Evolutionary conservation across 1,140 invertebrate species (phyloP), one percentile per base, ranked within the genome.

Genomic region (Elysia chlorotica): DNA sequence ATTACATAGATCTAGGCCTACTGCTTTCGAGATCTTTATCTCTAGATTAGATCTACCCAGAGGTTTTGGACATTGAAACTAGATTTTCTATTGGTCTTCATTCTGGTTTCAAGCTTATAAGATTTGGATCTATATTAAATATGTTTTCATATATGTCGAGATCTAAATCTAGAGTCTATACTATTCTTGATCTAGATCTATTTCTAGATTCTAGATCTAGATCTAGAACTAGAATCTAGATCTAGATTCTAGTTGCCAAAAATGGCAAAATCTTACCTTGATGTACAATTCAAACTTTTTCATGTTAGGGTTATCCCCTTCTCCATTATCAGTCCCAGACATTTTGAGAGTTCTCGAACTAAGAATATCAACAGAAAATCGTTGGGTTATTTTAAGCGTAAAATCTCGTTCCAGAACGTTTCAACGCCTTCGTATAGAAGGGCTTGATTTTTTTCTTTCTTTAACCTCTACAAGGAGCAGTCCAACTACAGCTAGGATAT

Each of bases 231-330:
- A 41, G 38, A 14, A 23, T 19, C 25, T 17, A 5, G 23, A 19
- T 53, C 17, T 65, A 65, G 28, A 35, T 63, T 21, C 23, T 2
- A 0, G 28, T 48, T 48, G n/a, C n/a, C 41, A 48, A 10, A 48
- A n/a, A 14, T n/a, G n/a, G n/a, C n/a, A 28, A 36, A 25, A 54
- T 70, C 74, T 73, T 74, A 79, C 79, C 79, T 81, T 81, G 25
- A 81, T 81, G 30, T 79, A 81, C 33, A 81, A 62, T 65, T 81
- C 77, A 70, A 81, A 79, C 68, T 74, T 73, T 53, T 75, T 72
- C 71, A 75, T 77, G 23, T 63, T 30, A 33, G 68, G 57, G 19
- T 75, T n/a, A n/a, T n/a, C n/a, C n/a, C n/a, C 73, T n/a, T 62
- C 63, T 28, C 66, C 68, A 30, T 65, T 74, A 63, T 69, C 74